Conservation (phyloP, 1,140 invertebrate species). For the Zaprionus taronus region DNA sequence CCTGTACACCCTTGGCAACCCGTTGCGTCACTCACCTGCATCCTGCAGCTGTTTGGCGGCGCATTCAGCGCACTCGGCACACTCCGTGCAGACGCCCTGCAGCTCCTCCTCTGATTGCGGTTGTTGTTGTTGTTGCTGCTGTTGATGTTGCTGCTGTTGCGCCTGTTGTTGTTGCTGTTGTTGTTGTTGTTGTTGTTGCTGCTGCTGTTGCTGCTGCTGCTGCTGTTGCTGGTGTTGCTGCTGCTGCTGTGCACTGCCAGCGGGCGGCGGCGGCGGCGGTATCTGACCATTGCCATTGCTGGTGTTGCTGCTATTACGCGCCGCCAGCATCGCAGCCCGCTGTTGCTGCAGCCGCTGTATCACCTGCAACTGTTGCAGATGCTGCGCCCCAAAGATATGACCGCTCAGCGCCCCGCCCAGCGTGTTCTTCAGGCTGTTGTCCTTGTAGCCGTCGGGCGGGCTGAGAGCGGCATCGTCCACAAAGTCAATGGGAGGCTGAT, state of each 20-base stretch:
- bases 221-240: slow-evolving; percentile 50
- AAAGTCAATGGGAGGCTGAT: slow-evolving; percentile 87
- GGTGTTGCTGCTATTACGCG: slow-evolving; percentile 60
- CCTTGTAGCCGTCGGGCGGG: slow-evolving; percentile 94
- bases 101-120: slow-evolving; percentile 72
- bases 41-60: slow-evolving; percentile 84
- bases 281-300: slow-evolving; percentile 57
- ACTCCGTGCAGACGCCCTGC: slow-evolving; percentile 82
- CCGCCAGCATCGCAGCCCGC: slow-evolving; percentile 83
- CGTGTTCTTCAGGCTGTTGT: slow-evolving; percentile 86
- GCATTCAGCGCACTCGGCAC: slow-evolving; percentile 83
- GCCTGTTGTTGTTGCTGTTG: slow-evolving; percentile 63
- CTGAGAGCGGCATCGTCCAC: slow-evolving; percentile 92
- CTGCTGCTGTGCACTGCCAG: slow-evolving; percentile 55
- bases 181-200: slow-evolving; percentile 55
- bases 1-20: background rate
- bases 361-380: slow-evolving; percentile 86
- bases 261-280: slow-evolving; percentile 78
- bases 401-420: slow-evolving; percentile 86
- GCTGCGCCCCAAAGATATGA: slow-evolving; percentile 87
- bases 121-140: slow-evolving; percentile 55
- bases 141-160: slow-evolving; percentile 46
- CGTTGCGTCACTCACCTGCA: slow-evolving; percentile 62
- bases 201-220: slow-evolving; percentile 40
- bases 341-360: slow-evolving; percentile 86